A percentile compares a stretch with the other conserved stretches of the same genome.
Evolutionary conservation across 2,113 vertebrate genomes (phyloP).

Genomic region (Solea solea): DNA sequence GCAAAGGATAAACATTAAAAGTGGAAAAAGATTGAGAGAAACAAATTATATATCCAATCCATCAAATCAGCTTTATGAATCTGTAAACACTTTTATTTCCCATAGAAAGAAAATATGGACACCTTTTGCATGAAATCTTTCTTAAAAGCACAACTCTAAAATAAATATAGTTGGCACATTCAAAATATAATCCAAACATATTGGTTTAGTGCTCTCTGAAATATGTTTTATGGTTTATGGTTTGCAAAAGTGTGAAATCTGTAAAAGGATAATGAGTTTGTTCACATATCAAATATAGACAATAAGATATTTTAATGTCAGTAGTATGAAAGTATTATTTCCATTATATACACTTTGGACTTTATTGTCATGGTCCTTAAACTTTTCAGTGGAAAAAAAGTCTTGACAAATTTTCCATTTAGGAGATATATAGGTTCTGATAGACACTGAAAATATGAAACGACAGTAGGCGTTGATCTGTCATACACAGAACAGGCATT

Average conservation of each 20-base stretch:
- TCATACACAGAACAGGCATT: constrained; percentile 42
- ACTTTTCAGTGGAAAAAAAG: constrained; percentile 3
- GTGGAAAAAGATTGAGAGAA: neutral
- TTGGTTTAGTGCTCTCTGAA: too few species aligned
- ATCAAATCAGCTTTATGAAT: too few species aligned
- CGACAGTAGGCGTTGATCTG: constrained; percentile 45
- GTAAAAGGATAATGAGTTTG: too few species aligned
- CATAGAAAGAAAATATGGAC: constrained; percentile 17
- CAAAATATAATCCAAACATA: too few species aligned
- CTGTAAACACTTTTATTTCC: too few species aligned
- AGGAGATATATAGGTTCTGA: constrained; percentile 33
- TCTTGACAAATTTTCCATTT: neutral
- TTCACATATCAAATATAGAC: too few species aligned
- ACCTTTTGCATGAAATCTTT: constrained; percentile 11
- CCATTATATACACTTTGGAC: too few species aligned
- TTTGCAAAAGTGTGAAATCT: too few species aligned
- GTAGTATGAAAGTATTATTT: neutral
- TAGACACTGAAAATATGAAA: constrained; percentile 63
- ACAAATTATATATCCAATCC: too few species aligned
- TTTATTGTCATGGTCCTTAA: too few species aligned
- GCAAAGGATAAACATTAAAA: neutral
- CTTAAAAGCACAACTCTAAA: constrained; percentile 12
- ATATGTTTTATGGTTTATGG: too few species aligned
- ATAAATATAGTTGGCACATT: neutral
- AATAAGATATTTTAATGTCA: neutral